A percentile compares a stretch with the other conserved stretches of the same genome.
Conservation (phyloP, 2,113 vertebrate genomes). For the Laterallus jamaicensis region DNA sequence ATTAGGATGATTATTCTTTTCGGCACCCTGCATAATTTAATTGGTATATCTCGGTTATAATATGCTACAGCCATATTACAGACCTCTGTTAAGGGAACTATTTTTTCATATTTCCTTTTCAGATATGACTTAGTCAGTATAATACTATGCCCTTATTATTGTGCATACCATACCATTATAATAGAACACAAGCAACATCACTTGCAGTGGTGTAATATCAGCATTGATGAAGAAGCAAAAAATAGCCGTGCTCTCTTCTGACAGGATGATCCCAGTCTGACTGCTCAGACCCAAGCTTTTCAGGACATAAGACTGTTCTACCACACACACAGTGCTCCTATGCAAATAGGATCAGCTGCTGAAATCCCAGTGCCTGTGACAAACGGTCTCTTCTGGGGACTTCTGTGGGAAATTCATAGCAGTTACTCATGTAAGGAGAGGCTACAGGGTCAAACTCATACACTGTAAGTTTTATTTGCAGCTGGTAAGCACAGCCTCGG, state of each 20-base stretch:
- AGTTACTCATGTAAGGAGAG: background rate
- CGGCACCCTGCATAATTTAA: background rate
- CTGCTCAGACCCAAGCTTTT: background rate
- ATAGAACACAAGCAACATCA: background rate
- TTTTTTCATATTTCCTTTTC: background rate
- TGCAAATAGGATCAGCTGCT: background rate
- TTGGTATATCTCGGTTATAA: background rate
- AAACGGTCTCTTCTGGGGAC: background rate
- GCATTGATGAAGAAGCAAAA: background rate
- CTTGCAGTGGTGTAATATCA: background rate
- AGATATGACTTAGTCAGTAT: background rate
- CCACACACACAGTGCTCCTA: rapidly evolving
- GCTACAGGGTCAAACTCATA: background rate
- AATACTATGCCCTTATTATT: background rate
- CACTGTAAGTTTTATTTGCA: background rate
- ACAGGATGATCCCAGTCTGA: background rate
- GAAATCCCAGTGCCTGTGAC: background rate
- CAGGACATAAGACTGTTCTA: background rate
- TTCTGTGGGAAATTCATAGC: background rate
- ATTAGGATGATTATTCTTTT: background rate
- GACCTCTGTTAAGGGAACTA: background rate
- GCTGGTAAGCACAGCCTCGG: background rate
- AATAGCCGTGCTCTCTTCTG: background rate
- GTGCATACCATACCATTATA: background rate
- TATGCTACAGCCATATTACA: background rate